Evolutionary conservation across 2,888 invertebrate species (phyloP).

Genomic region (Aporophyla nigra): DNA sequence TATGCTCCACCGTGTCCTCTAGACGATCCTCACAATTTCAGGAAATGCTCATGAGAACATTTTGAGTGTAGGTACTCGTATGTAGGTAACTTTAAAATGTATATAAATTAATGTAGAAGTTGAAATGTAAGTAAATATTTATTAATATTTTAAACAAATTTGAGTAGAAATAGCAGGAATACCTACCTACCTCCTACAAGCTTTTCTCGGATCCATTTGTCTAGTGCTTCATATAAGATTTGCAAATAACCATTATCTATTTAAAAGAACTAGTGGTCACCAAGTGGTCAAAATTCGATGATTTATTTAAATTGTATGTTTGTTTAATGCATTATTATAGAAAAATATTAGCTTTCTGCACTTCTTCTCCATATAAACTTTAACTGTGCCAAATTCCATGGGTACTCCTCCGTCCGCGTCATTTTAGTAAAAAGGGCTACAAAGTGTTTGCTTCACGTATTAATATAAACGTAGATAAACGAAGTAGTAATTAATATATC

Average conservation of each 20-base stretch:
- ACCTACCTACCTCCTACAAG: neutral
- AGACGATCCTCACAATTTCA: too few species aligned
- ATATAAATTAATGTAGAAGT: too few species aligned
- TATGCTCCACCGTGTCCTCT: too few species aligned
- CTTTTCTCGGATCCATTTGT: neutral
- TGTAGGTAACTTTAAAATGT: neutral
- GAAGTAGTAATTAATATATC: neutral
- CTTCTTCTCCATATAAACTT: too few species aligned
- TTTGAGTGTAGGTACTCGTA: neutral
- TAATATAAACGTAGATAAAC: neutral
- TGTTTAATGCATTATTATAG: too few species aligned
- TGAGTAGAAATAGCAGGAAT: neutral
- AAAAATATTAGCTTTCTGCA: too few species aligned
- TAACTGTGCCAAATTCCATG: too few species aligned
- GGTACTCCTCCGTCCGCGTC: too few species aligned
- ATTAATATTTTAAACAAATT: neutral
- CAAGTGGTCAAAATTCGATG: too few species aligned
- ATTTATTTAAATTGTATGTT: too few species aligned
- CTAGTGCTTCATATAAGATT: neutral
- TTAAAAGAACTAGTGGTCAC: neutral
- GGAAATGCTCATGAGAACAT: constrained; percentile 20
- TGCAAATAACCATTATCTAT: neutral
- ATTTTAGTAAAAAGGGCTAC: too few species aligned
- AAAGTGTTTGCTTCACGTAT: too few species aligned
- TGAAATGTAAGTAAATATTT: neutral